Base-by-base conservation (phyloP, 2,888 invertebrate species). In the Erannis defoliaria region DNA sequence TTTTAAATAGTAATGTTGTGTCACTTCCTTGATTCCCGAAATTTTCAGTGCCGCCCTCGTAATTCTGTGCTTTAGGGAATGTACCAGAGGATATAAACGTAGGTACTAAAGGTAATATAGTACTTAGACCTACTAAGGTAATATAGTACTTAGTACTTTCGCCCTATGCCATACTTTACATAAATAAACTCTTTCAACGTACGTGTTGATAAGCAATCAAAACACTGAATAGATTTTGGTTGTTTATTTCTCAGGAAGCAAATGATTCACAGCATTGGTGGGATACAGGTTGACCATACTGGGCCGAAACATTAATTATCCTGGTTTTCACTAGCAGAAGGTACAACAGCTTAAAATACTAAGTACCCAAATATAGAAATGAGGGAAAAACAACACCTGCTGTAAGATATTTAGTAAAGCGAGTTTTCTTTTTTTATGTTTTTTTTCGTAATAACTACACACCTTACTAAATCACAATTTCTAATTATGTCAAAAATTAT, bases 191-290 rank as follows among this genome's bases (percentile, higher is more conserved):
- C 8, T 4, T 1, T 26, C n/a, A n/a, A n/a, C n/a, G 3, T 35
- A 14, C 3, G 14, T 14, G 4, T 35, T 14, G 37, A 5, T 19
- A 38, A 1, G 19, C n/a, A 42, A 21, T 21, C 12, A 79, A 82
- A 80, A 77, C 77, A 64, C 68, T 5, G 16, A 18, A 66, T 81
- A 85, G 85, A 90, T 90, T 91, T 91, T 89, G 89, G 88, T 88
- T 88, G 88, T 93, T 92, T 92, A 92, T 90, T 92, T 88, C 75
- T 90, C 91, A 91, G 90, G 91, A 93, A 93, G 92, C 91, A 90
- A 92, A 93, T 88, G 92, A 88, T 91, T 92, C 91, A 93, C 91
- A 92, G 92, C 92, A 90, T 89, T 90, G 93, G 93, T 93, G 92
- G 93, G 91, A 86, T 90, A 92, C 88, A 92, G 86, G 85, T 88